phyloP scores from a whole-genome alignment of 2,113 vertebrate species.

The Blennius ocellaris region DNA sequence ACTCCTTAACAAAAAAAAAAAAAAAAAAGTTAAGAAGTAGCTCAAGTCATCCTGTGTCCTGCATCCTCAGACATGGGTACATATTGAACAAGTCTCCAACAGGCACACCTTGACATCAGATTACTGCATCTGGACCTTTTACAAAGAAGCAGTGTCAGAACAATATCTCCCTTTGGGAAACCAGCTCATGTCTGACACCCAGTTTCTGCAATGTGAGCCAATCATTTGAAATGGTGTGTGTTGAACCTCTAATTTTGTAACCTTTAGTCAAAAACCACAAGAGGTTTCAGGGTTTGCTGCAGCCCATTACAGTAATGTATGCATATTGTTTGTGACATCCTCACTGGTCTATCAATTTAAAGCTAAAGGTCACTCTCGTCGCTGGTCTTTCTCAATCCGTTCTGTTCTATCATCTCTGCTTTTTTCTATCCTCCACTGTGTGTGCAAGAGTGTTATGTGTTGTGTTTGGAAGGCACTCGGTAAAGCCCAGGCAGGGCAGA shows the following conservation, averaged over 20 bases:
- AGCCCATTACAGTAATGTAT: not conserved
- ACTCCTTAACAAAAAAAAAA: too few relatives aligned
- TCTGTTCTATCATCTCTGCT: not conserved
- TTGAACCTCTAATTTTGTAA: not conserved
- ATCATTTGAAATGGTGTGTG: not conserved
- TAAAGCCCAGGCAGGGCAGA: slow-evolving; percentile 57
- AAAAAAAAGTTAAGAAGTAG: not conserved
- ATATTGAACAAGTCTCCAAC: slow-evolving; percentile 9
- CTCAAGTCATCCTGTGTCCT: not conserved
- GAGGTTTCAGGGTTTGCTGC: not conserved
- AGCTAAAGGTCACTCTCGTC: slow-evolving; percentile 16
- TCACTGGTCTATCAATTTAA: slow-evolving; percentile 13
- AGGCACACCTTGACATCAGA: not conserved
- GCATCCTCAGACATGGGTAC: not conserved
- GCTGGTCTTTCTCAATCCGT: not conserved
- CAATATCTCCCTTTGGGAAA: not conserved
- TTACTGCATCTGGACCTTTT: not conserved
- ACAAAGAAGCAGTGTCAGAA: slow-evolving; percentile 25
- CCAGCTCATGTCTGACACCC: too few relatives aligned
- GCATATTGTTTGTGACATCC: not conserved
- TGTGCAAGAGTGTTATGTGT: not conserved
- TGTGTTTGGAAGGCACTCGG: slow-evolving; percentile 17
- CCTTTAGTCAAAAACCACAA: not conserved
- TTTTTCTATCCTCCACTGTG: not conserved
- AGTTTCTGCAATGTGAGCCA: not conserved